Base-by-base conservation (phyloP, 2,113 vertebrate genomes). In the Oryzias melastigma region DNA sequence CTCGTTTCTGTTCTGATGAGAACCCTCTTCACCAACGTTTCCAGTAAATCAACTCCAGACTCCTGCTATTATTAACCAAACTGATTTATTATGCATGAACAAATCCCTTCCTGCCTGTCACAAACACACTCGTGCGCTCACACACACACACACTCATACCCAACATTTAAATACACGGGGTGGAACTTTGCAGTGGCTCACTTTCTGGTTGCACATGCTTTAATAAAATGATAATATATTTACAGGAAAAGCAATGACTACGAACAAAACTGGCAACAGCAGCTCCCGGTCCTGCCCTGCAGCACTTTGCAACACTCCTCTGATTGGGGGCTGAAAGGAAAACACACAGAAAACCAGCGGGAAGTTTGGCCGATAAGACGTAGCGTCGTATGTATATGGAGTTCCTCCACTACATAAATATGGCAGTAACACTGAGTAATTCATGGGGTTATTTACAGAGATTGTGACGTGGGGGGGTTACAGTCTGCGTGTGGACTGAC, bases 361-460 rank as follows among this genome's bases (percentile, higher is more conserved):
- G 81, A 77, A 85, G 71, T 93, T 95, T 95, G 94, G 94, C 95
- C 93, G 90, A 93, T 89, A 93, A 87, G 91, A 91, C 92, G 91
- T 89, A 86, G 86, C 88, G 88, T 59, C 75, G 90, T 91, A 92
- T 57, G 71, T 70, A 68, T 91, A 91, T 93, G 90, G 90, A 90
- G 92, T 91, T 93, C 91, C 91, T 81, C 77, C 82, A 86, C 88
- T 90, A 95, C 93, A 93, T 94, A 90, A 89, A 91, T 89, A 94
- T 93, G 95, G 95, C 95, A 96, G 95, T 95, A 98, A 98, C 94
- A 98, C 95, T 96, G 95, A 95, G 91, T 90, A 91, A 89, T 91
- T 94, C 89, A 87, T 92, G 93, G 88, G 92, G 92, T 93, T 95
- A 94, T 94, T 88, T 94, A 96, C 89, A 93, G 84, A 92, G 92